Conservation (phyloP, 2,113 vertebrate species). For the Ophthalmolycus amberensis region DNA sequence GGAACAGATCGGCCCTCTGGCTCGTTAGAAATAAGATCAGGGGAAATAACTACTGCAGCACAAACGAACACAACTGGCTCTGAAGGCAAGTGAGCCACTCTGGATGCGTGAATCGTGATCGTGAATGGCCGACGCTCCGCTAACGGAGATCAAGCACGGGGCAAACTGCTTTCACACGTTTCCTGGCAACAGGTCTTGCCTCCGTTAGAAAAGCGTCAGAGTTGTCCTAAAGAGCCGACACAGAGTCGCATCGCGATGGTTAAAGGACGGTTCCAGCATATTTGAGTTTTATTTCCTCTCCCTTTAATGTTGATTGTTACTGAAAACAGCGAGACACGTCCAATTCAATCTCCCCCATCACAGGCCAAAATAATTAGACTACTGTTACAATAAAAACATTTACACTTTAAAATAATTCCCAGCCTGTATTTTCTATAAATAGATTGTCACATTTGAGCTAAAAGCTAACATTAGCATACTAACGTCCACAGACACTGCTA, state of each 20-base stretch:
- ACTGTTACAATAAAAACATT: background rate
- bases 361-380: background rate
- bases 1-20: conserved; percentile 18
- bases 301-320: background rate
- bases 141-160: conserved; percentile 21
- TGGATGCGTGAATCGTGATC: background rate
- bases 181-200: conserved; percentile 34
- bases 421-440: background rate
- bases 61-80: conserved; percentile 3
- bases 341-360: background rate
- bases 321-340: background rate
- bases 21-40: conserved; percentile 28
- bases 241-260: background rate
- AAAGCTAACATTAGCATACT: background rate
- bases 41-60: conserved; percentile 19
- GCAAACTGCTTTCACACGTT: conserved; percentile 25
- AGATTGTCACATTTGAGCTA: background rate
- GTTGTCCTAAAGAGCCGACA: background rate
- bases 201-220: conserved; percentile 20
- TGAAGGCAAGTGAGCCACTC: conserved; percentile 22
- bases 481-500: background rate
- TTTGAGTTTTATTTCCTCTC: conserved; percentile 1
- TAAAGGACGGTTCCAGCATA: conserved; percentile 61
- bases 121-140: conserved; percentile 7
- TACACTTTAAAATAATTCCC: background rate